Evolutionary conservation across 2,888 invertebrate genomes (phyloP), one percentile per base, ranked within the genome.

Genomic region (Lepidonotus clava): DNA sequence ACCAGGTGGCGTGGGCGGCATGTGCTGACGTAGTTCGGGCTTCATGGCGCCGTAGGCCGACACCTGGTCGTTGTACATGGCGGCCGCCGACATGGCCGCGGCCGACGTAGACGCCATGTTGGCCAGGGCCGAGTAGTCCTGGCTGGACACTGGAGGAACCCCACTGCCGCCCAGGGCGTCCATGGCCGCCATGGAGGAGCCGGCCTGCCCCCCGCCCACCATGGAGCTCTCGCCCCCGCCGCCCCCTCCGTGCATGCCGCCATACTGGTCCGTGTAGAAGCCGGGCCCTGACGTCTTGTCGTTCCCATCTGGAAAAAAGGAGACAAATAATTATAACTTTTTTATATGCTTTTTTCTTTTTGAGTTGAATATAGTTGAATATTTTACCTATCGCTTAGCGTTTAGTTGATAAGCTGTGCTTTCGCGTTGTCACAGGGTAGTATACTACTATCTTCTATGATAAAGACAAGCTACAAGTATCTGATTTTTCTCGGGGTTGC

Each of bases 21-120:
- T 32, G 32, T 80, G 80, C 5, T 46, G 80, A 34, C 46, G 80
- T 41, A 18, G 80, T 21, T 80, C 80, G 14, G 41, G 51, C 28
- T 80, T 80, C 4, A 80, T 1, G 24, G 46, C 46, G 1, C 34
- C 8, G 80, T 80, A 80, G 80, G 28, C 32, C 11, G 11, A 24
- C 4, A 80, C 80, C 32, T 80, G 80, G 80, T 80, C 80, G 80
- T 46, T 46, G 80, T 80, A 80, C 46, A 80, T 41, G 51, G 80
- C 46, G 41, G 80, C 80, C 2, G 80, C 80, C 41, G 80, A 80
- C 80, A 80, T 80, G 41, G 80, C 80, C 21, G 80, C 80, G 1
- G 80, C 41, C 32, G 80, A 46, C 28, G 80, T 46, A 24, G 80
- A 80, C 28, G 80, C 46, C 80, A 80, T 80, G 28, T 46, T 46